These are phyloP conservation scores for Amphiduros pacificus DNA, from an alignment of 2,888 invertebrate genomes.

Conservation along the genomic window DNA sequence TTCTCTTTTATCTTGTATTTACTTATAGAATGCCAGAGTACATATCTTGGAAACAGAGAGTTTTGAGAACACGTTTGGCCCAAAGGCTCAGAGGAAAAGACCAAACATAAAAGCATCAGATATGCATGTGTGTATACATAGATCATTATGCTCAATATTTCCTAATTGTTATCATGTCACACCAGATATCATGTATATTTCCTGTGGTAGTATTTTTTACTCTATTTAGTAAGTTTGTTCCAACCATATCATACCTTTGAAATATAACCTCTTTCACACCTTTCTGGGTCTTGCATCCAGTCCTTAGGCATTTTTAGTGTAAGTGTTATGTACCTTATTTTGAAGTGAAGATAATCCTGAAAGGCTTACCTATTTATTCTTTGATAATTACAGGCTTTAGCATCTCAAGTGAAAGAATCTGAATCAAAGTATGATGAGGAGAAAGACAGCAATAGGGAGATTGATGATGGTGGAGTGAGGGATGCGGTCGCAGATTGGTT, in stretches of 20 bases:
- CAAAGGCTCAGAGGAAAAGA: constrained; percentile 86
- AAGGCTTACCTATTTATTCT: neutral
- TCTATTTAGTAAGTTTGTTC: too few species aligned
- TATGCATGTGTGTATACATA: constrained; percentile 71
- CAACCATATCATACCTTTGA: too few species aligned
- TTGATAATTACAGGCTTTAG: neutral
- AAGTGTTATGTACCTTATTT: too few species aligned
- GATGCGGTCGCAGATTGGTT: constrained; percentile 85
- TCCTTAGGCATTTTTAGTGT: too few species aligned
- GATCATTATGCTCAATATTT: too few species aligned
- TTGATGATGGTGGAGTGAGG: constrained; percentile 74
- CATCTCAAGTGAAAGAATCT: neutral
- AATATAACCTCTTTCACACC: too few species aligned
- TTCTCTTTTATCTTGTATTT: neutral
- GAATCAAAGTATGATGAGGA: constrained; percentile 78
- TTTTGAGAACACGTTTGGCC: constrained; percentile 92
- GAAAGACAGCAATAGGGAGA: constrained; percentile 81
- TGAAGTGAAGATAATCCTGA: neutral
- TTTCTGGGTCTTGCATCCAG: too few species aligned
- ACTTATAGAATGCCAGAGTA: constrained; percentile 76
- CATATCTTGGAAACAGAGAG: constrained; percentile 95
- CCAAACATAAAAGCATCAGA: constrained; percentile 74
- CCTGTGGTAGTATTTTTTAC: too few species aligned
- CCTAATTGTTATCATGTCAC: neutral
- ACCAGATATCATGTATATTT: neutral